Evolutionary conservation across 1,140 invertebrate genomes (phyloP).

Genomic region (Drosophila funebris): DNA sequence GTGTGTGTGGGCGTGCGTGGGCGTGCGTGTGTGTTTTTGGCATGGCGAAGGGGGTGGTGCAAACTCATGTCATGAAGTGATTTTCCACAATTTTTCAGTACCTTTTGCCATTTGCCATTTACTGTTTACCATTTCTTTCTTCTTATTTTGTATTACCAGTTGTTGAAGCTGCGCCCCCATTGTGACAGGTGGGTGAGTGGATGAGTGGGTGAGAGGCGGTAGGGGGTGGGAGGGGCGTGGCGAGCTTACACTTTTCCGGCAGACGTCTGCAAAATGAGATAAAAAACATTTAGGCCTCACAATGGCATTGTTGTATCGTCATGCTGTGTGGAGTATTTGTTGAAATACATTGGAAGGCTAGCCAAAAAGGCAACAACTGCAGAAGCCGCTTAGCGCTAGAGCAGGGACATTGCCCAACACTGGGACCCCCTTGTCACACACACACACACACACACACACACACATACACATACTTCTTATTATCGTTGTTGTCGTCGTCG

Average conservation of each 20-base stretch:
- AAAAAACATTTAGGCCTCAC: constrained; percentile 67
- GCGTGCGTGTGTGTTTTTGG: background rate
- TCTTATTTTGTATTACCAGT: background rate
- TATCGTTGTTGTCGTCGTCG: background rate
- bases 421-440: background rate
- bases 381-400: constrained; percentile 50
- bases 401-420: constrained; percentile 13
- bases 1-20: background rate
- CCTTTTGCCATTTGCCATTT: constrained; percentile 37
- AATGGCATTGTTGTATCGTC: constrained; percentile 61
- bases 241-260: constrained; percentile 58
- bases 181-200: background rate
- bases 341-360: constrained; percentile 5
- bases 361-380: constrained; percentile 45
- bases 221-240: background rate
- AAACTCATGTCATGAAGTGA: constrained; percentile 73
- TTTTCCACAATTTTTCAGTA: constrained; percentile 69
- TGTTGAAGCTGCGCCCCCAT: too few species aligned
- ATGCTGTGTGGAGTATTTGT: constrained; percentile 23
- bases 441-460: background rate
- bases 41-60: background rate
- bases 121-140: constrained; percentile 12
- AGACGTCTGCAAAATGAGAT: constrained; percentile 74
- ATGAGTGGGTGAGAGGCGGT: background rate
- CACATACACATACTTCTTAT: background rate